Base-by-base conservation (phyloP, 2,113 vertebrate genomes). In the Notarius quadriscutis region DNA sequence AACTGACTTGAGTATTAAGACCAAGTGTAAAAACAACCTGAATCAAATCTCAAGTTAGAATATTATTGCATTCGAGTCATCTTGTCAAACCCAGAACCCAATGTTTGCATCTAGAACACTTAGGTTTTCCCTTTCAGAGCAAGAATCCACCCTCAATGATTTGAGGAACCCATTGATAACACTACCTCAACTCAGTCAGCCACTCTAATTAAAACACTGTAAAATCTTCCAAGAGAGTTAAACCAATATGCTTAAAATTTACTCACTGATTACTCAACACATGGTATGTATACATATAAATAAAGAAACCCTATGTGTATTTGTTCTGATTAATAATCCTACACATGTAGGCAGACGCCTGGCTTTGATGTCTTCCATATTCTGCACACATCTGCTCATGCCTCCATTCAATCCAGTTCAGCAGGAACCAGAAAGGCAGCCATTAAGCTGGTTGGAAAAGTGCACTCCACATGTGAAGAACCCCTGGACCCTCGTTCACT, bases 241-340 rank as follows among this genome's bases (percentile, higher is more conserved):
- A 75, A 20, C 18, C 3, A 50, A 75, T 1, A 48, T 50, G 11
- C 51, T 12, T n/a, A 51, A 77, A 1, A 51, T 27, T 20, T 11
- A 60, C 41, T 60, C 30, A 11, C 57, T 34, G 78, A 81, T 41
- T 81, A 15, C 27, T 81, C 55, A 60, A 22, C 17, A 22, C 25
- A 27, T 78, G 27, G 22, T 55, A 5, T 53, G 41, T 41, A 41
- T 41, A 41, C 41, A 53, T 7, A 55, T 53, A 15, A 53, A 9
- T 12, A 79, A 55, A 79, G 51, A 79, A 80, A 80, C 0, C 8
- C n/a, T 15, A 34, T 18, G 51, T 79, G 51, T 14, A 50, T 83
- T 50, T n/a, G 63, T 22, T 78, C 72, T 51, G 27, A 90, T 89
- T 71, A 86, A 89, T 87, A 86, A 57, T 79, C 67, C 55, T 58